Evolutionary conservation across 2,888 invertebrate genomes (phyloP), one percentile per base, ranked within the genome.

Genomic region (Dryococelus australis): DNA sequence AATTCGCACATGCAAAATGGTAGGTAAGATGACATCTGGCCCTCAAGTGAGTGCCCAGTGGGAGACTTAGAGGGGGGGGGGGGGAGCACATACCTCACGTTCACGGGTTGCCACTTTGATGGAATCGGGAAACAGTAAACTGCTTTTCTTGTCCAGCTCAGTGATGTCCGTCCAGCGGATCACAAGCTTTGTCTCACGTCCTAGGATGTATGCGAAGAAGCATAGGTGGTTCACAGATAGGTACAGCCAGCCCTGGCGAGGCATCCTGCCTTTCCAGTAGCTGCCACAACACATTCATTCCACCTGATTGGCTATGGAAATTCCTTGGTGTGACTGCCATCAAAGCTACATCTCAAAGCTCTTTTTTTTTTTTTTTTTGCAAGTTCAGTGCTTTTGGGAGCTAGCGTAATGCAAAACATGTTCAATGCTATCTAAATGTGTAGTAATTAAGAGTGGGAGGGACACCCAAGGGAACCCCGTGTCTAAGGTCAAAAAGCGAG

Each of bases 171-270:
- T 96, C 98, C 98, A 99, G 90, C 98, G 94, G 87, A 99, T 95
- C 90, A 97, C 96, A 85, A 98, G 94, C 91, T 97, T 97, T 8
- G 97, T 97, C 92, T 99, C 98, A 88, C 95, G 96, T 13, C 99
- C 98, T 92, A 99, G 94, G 91, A 99, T 96, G 91, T 97, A 98
- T 0, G 99, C 97, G 92, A 99, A 97, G 93, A 99, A 99, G 92
- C 98, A 98, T 92, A 99, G 94, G 92, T 98, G 98, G 92, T 98
- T 98, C 65, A 99, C 96, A 28, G 99, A 98, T n/a, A 99, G 94
- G 92, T 99, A 99, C 92, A 99, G 94, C 96, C 98, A 98, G 53
- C 99, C 99, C 93, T 99, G 99, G n/a, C 97, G 94, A 0, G 99
- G 99, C 90, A 99, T 94, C 92, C 96, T 96, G 65, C 97, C 96